Evolutionary conservation across 1,140 invertebrate species (phyloP), one percentile per base, ranked within the genome.

Genomic region (Sitophilus oryzae): DNA sequence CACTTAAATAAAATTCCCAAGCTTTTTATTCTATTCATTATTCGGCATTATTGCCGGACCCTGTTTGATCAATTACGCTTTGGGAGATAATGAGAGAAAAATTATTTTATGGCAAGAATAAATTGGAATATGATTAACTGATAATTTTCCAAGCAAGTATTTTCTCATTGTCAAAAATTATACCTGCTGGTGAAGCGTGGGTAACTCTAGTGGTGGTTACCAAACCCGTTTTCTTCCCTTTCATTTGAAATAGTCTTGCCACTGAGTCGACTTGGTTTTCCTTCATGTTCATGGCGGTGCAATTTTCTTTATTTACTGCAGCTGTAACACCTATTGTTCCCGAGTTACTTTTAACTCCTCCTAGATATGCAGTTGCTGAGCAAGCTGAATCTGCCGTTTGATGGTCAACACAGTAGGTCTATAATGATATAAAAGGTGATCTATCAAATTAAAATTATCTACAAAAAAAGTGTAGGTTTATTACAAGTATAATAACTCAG

Each of bases 401-500:
- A 19, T 78, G 78, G 69, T 93, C 83, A 11, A 89, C 78, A 66
- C 84, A 89, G 69, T 93, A 93, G 0, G 90, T 93, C 86, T 90
- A 67, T 11, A 76, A 75, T 25, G 43, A 23, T 21, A 10, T 34
- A 22, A 49, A 20, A 56, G 41, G 8, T 18, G 22, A 11, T 25
- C 35, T 49, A 35, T 53, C 25, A 20, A 35, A 52, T 10, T 22
- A 8, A 45, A 20, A 18, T 45, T n/a, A n/a, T n/a, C n/a, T n/a
- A n/a, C n/a, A n/a, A n/a, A n/a, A n/a, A n/a, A n/a, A n/a, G n/a
- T n/a, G n/a, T n/a, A n/a, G n/a, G n/a, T n/a, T n/a, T n/a, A n/a
- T n/a, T n/a, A n/a, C n/a, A n/a, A n/a, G n/a, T n/a, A n/a, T n/a
- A n/a, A n/a, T n/a, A n/a, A n/a, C n/a, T n/a, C n/a, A n/a, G n/a